Conservation (phyloP, 2,113 vertebrate genomes). For the Lichenostomus cassidix region DNA sequence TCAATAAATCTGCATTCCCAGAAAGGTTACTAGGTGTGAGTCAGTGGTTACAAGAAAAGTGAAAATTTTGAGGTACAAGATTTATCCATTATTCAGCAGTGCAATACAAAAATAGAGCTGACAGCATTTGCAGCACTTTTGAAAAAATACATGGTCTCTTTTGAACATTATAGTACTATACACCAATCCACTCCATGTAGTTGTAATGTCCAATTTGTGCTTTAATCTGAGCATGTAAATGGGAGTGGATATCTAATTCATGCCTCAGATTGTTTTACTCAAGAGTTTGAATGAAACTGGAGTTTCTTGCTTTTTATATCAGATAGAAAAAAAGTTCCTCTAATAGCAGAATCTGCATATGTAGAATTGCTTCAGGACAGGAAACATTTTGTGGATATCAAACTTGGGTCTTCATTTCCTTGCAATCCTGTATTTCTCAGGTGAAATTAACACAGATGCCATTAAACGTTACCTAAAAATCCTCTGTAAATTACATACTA, state of each 20-base stretch:
- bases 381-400: neutral
- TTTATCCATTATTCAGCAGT: neutral
- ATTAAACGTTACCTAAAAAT: neutral
- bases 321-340: neutral
- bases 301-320: neutral
- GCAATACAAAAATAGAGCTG: neutral
- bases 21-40: neutral
- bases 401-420: neutral
- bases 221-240: neutral
- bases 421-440: neutral
- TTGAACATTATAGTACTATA: neutral
- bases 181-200: neutral
- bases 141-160: fast-evolving
- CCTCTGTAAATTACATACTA: neutral
- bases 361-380: neutral
- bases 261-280: neutral
- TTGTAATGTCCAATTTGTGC: neutral
- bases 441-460: neutral
- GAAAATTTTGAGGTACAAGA: neutral
- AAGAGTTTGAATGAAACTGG: neutral
- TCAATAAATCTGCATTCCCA: neutral
- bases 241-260: neutral
- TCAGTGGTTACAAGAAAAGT: neutral
- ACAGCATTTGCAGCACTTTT: neutral
- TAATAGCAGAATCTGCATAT: neutral